phyloP scores from a whole-genome alignment of 2,888 invertebrate species.

The Sepioteuthis lessoniana region DNA sequence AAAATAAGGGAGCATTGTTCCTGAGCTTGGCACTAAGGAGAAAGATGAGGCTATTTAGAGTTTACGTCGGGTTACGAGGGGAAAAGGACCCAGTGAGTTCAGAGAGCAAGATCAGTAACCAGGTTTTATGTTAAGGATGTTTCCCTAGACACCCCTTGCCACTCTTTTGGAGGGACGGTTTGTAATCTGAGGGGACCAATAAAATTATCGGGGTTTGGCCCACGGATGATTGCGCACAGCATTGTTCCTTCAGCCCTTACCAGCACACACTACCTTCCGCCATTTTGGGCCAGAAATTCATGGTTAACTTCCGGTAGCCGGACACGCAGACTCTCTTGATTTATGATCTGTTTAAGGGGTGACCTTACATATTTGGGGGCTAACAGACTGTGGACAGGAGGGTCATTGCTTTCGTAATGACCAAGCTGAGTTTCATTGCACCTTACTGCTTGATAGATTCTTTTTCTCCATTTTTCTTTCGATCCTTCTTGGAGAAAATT shows the following conservation, averaged over 20 bases:
- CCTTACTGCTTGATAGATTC: neutral
- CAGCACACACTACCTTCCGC: neutral
- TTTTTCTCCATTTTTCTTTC: neutral
- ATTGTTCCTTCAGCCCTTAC: neutral
- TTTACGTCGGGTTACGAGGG: neutral
- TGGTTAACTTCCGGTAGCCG: neutral
- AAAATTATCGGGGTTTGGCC: neutral
- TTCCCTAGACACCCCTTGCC: neutral
- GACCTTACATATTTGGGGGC: neutral
- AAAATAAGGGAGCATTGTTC: neutral
- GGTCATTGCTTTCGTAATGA: neutral
- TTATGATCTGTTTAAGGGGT: slow-evolving; percentile 33
- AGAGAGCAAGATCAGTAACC: neutral
- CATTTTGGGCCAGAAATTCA: neutral
- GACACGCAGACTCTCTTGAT: neutral
- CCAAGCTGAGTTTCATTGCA: neutral
- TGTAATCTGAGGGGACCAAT: slow-evolving; percentile 33
- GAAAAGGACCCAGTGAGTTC: neutral
- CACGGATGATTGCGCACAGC: neutral
- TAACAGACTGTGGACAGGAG: neutral
- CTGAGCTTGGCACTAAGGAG: slow-evolving; percentile 21
- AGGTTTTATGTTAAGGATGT: slow-evolving; percentile 2
- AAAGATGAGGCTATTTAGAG: neutral
- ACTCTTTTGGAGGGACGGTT: neutral
- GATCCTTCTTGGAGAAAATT: neutral